Evolutionary conservation across 2,113 vertebrate genomes (phyloP).

Genomic region (Sylvicapra grimmia): DNA sequence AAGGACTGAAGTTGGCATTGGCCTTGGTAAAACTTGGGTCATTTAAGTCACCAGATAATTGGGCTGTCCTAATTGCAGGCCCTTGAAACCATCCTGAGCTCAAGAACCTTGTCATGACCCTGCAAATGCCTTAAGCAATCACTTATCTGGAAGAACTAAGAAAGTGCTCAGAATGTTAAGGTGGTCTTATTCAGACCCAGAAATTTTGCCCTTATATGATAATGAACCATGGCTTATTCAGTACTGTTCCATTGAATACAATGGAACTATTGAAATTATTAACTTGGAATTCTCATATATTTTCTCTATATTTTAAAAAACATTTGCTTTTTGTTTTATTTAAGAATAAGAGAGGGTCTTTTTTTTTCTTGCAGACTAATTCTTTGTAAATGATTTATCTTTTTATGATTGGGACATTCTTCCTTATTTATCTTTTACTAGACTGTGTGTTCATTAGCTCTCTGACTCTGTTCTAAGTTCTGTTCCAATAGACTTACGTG

Average conservation of each 20-base stretch:
- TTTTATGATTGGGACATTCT: background rate
- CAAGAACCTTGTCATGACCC: background rate
- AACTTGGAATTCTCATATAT: background rate
- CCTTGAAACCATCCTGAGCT: background rate
- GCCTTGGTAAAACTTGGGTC: background rate
- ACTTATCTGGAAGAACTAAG: background rate
- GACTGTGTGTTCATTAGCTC: background rate
- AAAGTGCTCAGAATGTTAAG: background rate
- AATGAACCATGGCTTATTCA: background rate
- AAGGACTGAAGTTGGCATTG: background rate
- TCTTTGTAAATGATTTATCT: background rate
- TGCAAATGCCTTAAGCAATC: background rate
- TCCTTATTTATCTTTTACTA: background rate
- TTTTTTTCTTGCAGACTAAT: background rate
- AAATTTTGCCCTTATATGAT: background rate
- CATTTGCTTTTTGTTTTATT: background rate
- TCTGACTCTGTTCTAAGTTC: background rate
- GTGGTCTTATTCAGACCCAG: background rate
- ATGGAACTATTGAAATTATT: background rate
- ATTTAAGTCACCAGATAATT: background rate
- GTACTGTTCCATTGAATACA: background rate
- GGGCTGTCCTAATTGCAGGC: background rate
- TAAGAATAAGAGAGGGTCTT: background rate
- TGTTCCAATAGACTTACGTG: background rate
- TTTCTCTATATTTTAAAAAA: background rate